Evolutionary conservation across 2,113 vertebrate species (phyloP).

Genomic region (Thomomys bottae): DNA sequence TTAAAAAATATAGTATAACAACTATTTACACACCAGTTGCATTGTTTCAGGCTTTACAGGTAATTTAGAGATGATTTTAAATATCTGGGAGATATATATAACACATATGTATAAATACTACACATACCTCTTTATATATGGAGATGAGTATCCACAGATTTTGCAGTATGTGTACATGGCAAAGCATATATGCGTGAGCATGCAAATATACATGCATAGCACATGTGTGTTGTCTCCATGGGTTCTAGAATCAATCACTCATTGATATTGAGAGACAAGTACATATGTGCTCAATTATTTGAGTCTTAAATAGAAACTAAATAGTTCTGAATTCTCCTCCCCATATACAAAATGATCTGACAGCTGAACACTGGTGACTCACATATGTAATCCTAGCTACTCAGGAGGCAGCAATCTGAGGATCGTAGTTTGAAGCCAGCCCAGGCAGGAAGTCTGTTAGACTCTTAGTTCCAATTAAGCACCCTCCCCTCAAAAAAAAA

Average conservation of each 20-base stretch:
- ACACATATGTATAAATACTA: background rate
- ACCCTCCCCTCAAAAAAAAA: too few relatives aligned
- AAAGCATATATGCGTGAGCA: background rate
- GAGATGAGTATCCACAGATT: background rate
- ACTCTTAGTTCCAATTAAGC: too few relatives aligned
- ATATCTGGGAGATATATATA: background rate
- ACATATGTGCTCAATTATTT: background rate
- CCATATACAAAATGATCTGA: slow-evolving; percentile 36
- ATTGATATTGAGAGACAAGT: background rate
- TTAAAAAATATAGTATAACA: background rate
- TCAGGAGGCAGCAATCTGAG: too few relatives aligned
- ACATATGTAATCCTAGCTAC: too few relatives aligned
- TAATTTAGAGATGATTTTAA: background rate
- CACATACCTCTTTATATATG: background rate
- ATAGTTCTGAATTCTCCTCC: slow-evolving; percentile 23
- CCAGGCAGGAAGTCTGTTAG: too few relatives aligned
- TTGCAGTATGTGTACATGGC: background rate
- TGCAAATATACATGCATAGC: background rate
- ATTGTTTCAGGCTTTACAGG: background rate
- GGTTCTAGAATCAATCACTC: background rate
- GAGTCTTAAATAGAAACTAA: slow-evolving; percentile 39
- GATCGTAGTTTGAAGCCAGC: too few relatives aligned
- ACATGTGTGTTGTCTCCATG: background rate
- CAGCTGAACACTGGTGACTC: background rate
- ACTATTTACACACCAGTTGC: background rate